phyloP scores from a whole-genome alignment of 1,140 invertebrate species.

The Drosophila kurseongensis region DNA sequence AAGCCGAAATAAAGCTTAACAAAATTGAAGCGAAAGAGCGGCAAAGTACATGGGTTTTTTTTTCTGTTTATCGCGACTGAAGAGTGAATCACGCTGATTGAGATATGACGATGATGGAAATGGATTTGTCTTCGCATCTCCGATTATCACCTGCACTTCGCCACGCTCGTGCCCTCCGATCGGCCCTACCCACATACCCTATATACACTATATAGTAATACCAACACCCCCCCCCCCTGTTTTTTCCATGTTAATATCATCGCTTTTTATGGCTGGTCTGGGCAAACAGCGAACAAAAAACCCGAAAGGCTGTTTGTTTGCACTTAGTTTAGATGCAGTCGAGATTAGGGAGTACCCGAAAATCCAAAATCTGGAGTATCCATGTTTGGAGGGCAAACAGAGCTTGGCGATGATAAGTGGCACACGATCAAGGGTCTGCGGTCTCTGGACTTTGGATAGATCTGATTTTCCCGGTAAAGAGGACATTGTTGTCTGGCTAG shows the following conservation, averaged over 20 bases:
- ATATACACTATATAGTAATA: background rate
- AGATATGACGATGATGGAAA: slow-evolving; percentile 1
- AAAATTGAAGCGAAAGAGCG: slow-evolving; percentile 18
- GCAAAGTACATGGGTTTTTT: slow-evolving; percentile 12
- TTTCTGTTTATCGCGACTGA: slow-evolving; percentile 5
- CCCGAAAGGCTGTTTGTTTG: slow-evolving; percentile 28
- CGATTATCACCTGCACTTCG: slow-evolving; percentile 34
- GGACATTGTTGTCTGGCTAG: slow-evolving; percentile 1
- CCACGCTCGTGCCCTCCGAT: slow-evolving; percentile 24
- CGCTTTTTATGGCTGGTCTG: slow-evolving; percentile 25
- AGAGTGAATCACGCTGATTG: slow-evolving; percentile 24
- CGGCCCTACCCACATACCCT: background rate
- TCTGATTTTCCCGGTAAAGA: slow-evolving; percentile 3
- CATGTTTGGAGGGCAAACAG: slow-evolving; percentile 17
- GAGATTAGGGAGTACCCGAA: slow-evolving; percentile 28
- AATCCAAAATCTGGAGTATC: slow-evolving; percentile 37
- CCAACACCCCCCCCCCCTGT: too few relatives aligned
- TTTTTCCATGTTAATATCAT: slow-evolving; percentile 40
- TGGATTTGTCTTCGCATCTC: background rate
- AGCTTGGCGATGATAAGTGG: slow-evolving; percentile 1
- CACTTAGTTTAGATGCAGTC: slow-evolving; percentile 23
- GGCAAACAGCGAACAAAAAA: slow-evolving; percentile 18
- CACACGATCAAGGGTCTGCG: slow-evolving; percentile 17
- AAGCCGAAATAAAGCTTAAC: slow-evolving; percentile 14
- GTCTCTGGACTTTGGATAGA: slow-evolving; percentile 7